Percentiles rank a stretch among this genome's conserved stretches.
Conservation (phyloP, 92 coral and sea anemone genomes). For the Paragorgia papillata region DNA sequence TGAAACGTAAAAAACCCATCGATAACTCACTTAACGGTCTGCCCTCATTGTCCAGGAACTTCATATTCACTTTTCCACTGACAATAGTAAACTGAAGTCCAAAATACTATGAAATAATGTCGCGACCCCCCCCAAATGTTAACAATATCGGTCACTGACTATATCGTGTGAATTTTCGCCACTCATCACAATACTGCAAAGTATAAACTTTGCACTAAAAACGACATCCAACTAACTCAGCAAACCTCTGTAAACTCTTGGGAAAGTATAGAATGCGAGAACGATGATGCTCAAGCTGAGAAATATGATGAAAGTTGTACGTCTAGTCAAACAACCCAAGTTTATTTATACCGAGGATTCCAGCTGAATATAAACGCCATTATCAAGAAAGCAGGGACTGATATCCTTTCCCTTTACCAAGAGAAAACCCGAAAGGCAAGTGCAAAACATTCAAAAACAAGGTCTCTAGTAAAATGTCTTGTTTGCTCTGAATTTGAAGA, state of each 20-base stretch:
- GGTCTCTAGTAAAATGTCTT: slow-evolving; percentile 24
- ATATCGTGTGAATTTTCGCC: no score
- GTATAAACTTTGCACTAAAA: no score
- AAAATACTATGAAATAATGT: no score
- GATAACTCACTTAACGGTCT: no score
- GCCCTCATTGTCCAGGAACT: no score
- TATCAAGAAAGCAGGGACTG: slow-evolving; percentile 20
- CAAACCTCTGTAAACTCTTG: slow-evolving; percentile 13
- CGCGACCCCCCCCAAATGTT: no score
- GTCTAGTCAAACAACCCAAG: slow-evolving; percentile 3
- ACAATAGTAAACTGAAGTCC: no score
- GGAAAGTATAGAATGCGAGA: slow-evolving; percentile 10
- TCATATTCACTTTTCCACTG: no score
- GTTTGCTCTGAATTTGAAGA: slow-evolving; percentile 41
- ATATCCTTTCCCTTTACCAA: slow-evolving; percentile 11
- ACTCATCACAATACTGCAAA: no score
- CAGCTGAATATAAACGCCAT: slow-evolving; percentile 24
- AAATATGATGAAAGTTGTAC: slow-evolving; percentile 25
- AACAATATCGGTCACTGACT: no score
- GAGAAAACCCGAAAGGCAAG: slow-evolving; percentile 19
- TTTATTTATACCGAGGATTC: slow-evolving; percentile 29
- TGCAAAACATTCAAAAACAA: slow-evolving; percentile 28
- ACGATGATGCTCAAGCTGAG: background rate
- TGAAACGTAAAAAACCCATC: no score
- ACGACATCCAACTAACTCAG: slow-evolving; percentile 3